These are phyloP conservation scores for Argopecten irradians DNA, from an alignment of 1,140 invertebrate species.

Conservation along the genomic window DNA sequence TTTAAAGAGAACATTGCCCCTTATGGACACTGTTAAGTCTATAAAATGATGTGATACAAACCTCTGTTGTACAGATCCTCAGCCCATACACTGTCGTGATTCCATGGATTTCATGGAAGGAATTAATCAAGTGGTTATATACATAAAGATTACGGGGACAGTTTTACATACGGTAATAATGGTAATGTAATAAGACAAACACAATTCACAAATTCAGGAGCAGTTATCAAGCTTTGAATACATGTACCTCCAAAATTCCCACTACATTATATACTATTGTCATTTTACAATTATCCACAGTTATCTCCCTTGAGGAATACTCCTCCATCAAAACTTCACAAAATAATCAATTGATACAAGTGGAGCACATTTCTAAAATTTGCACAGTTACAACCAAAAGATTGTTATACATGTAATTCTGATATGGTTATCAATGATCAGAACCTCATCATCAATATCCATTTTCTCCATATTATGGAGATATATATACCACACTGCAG, in stretches of 20 bases:
- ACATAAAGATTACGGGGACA: not conserved
- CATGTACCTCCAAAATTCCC: too few species aligned
- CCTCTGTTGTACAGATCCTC: constrained; percentile 74
- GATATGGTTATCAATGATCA: not conserved
- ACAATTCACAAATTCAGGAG: not conserved
- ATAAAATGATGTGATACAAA: constrained; percentile 44
- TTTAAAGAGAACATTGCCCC: too few species aligned
- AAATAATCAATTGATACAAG: not conserved
- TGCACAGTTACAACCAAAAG: not conserved
- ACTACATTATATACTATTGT: too few species aligned
- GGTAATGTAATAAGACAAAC: not conserved
- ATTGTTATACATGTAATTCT: not conserved
- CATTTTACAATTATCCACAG: too few species aligned
- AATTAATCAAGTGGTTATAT: constrained; percentile 36
- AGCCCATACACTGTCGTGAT: constrained; percentile 74
- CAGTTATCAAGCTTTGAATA: too few species aligned
- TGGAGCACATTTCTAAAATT: not conserved
- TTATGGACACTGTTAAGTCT: too few species aligned
- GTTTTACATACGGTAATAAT: not conserved
- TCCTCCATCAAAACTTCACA: too few species aligned
- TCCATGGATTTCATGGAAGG: constrained; percentile 75
- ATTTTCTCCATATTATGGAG: too few species aligned
- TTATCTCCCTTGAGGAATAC: too few species aligned
- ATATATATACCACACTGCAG: too few species aligned
- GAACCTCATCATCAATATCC: too few species aligned